Evolutionary conservation across 1,140 invertebrate genomes (phyloP), one percentile per base, ranked within the genome.

Genomic region (Zaprionus inermis): DNA sequence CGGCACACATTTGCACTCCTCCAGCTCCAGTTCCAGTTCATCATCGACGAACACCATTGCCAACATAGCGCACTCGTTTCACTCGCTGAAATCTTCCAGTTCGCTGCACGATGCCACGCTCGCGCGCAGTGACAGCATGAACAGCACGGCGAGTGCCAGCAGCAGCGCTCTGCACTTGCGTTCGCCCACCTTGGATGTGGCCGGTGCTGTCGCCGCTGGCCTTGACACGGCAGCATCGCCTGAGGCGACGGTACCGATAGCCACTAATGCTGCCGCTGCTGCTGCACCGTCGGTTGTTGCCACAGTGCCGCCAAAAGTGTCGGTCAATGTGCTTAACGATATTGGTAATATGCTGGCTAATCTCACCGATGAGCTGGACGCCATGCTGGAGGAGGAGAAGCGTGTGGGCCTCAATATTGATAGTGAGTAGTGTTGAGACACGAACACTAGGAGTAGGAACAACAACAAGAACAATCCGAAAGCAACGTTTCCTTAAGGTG

Each of bases 321-420:
- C 96, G 7, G 96, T 95, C 5, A 97, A 99, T 93, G 98, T 99
- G 11, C 94, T 99, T 14, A 98, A 97, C 91, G 98, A 99, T 92
- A 99, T 99, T 81, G 98, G 98, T 11, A 98, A 98, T 92, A 99
- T 98, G 97, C 93, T 98, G 66, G 97, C 97, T 58, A 98, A 98
- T 93, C 93, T 98, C 12, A 98, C 97, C 1, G 97, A 98, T 89
- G 97, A 98, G 93, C 93, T 98, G 56, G 97, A 98, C 92, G 97
- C 97, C 69, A 98, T 98, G 97, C 93, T 98, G 77, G 97, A 98
- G 93, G 97, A 97, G 93, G 97, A 98, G 83, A 97, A 97, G 93
- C 94, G 96, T 57, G 96, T 96, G 92, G 96, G 95, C 51, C 93
- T 96, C 68, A 95, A 93, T 61, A 92, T 91, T 20, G 94, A 95